Base-by-base conservation (phyloP, 1,140 invertebrate species). In the Glomeris maerens region DNA sequence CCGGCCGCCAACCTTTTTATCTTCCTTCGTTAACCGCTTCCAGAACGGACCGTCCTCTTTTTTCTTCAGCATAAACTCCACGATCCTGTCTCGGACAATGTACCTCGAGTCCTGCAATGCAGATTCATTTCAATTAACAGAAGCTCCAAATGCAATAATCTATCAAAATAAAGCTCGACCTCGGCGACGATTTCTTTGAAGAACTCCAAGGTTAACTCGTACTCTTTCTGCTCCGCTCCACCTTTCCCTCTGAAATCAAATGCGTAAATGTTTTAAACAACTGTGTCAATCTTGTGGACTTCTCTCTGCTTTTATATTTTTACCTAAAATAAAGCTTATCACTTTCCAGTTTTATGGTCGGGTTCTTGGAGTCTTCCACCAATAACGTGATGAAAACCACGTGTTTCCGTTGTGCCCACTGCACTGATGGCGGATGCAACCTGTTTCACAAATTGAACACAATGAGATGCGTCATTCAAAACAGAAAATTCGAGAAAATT, bases 331-430 rank as follows among this genome's bases (percentile, higher is more conserved):
- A 78, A 62, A 95, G 68, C 64, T 75, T 77, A 56, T 84, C 78
- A 57, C 80, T 75, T 62, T 86, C 84, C 55, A 94, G 74, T 69
- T 83, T 81, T 54, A 89, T 75, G 56, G 78, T 75, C 53, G 88
- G 87, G 64, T 88, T 76, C 70, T 83, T 83, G 66, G 83, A 88
- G 61, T 87, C 83, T 75, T 92, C 88, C 55, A 95, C 69, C 65
- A 83, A 84, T 60, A 95, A 79, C 41, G 87, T 94, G 45, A 95
- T 67, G 66, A 79, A 92, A 36, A 96, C 67, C 57, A 79, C 67
- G 57, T 78, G 74, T 60, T 74, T 79, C 62, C 84, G 77, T 68
- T 96, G 90, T 20, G 91, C 92, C 92, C 91, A 96, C 61, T 82
- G 78, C 36, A 93, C 80, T 41, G 84, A 78, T 29, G 90, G 88